A percentile compares a stretch with the other conserved stretches of the same genome.
These are phyloP conservation scores for Puntigrus tetrazona DNA, from an alignment of 2,113 vertebrate species.

Conservation along the genomic window DNA sequence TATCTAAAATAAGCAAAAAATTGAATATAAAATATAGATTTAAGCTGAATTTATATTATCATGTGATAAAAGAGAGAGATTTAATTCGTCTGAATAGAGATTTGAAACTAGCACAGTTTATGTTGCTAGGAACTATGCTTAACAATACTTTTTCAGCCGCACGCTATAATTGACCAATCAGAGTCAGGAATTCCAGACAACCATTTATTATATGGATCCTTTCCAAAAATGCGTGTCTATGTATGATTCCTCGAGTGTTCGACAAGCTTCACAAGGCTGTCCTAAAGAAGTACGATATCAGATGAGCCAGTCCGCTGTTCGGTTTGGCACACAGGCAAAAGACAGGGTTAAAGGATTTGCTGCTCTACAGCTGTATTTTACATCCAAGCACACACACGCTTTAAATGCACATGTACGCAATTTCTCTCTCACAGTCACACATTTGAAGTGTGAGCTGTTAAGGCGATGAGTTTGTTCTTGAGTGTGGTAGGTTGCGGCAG, in stretches of 20 bases:
- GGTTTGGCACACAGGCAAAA: constrained; percentile 36
- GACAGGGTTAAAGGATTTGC: constrained; percentile 1
- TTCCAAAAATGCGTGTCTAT: not conserved
- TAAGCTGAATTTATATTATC: not conserved
- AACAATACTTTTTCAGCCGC: not conserved
- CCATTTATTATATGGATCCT: not conserved
- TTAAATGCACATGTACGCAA: constrained; percentile 44
- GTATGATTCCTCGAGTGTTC: constrained; percentile 12
- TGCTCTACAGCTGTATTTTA: not conserved
- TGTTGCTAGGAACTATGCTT: not conserved
- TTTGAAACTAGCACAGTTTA: not conserved
- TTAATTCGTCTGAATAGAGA: not conserved
- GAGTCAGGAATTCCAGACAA: not conserved
- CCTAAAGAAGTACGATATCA: not conserved
- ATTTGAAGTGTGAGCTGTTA: constrained; percentile 56
- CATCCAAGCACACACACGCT: constrained; percentile 20
- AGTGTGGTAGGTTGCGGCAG: constrained; percentile 41
- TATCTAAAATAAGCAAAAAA: not conserved
- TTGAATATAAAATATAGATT: not conserved
- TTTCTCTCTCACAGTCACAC: constrained; percentile 34
- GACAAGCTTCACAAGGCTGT: not conserved
- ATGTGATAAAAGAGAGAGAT: not conserved
- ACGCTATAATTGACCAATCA: constrained; percentile 1
- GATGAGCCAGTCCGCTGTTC: not conserved
- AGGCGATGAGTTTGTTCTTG: constrained; percentile 53